Base-by-base conservation (phyloP, 2,888 invertebrate species). In the Antitype chi region DNA sequence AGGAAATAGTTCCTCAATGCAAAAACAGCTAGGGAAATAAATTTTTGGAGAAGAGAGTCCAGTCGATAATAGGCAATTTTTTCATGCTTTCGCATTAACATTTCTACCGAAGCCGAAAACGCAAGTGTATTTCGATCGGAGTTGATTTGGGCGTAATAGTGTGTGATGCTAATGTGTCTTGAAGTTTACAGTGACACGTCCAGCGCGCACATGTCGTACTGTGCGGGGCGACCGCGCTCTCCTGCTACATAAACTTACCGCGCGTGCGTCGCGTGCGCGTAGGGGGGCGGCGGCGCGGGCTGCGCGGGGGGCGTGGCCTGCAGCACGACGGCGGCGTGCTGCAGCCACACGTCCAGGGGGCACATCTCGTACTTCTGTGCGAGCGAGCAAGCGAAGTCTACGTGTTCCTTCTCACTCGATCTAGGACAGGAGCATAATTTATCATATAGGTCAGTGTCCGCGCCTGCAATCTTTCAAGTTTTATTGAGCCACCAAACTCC, bases 301-400 rank as follows among this genome's bases (percentile, higher is more conserved):
- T 0, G 52, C n/a, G 55, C 80, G 55, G 72, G 57, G 28, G 70
- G 72, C 32, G 63, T 1, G 52, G 74, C 59, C 71, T 78, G 70
- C 17, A 78, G 77, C 83, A 68, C 87, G 79, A 69, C 87, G 38
- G 80, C 81, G 2, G 95, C 95, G 91, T 95, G 95, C 82, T 92
- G 92, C 84, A 96, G 92, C 95, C 96, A 96, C 91, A 94, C 93
- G 66, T 92, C 93, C 62, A 94, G 66, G 59, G 87, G 75, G 70
- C 92, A 92, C 87, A 93, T 23, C 0, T 80, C 81, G 90, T 96
- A 93, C 88, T 94, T 93, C 43, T 62, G 74, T 0, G 93, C 94
- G 47, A 96, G 91, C 1, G 90, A 74, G 43, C 91, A 84, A 7
- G 95, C 94, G 57, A 92, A 81, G 52, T 89, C 87, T 57, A 93